Conservation (phyloP, 2,888 invertebrate species). For the Geotrupes spiniger region DNA sequence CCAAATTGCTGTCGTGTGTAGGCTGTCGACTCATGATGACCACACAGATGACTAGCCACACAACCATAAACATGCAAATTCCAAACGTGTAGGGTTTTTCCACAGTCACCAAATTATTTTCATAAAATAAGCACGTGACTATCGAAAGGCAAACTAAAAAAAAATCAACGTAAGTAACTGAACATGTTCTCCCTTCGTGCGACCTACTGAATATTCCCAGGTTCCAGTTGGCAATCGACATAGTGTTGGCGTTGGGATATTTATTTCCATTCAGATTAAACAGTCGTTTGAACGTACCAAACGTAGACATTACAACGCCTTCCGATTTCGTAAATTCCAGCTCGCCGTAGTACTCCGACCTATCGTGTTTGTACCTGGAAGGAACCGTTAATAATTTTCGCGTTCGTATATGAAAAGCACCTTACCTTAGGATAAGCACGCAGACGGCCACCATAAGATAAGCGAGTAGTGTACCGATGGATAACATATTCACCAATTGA, state of each 20-base stretch:
- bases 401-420: background rate
- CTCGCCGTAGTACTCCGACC: too few relatives aligned
- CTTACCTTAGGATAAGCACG: conserved; percentile 79
- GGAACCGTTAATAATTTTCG: background rate
- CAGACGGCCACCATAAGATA: conserved; percentile 91
- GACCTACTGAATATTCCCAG: conserved; percentile 21
- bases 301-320: background rate
- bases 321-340: too few relatives aligned
- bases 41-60: conserved; percentile 52
- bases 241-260: conserved; percentile 11
- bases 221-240: conserved; percentile 19
- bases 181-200: background rate
- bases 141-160: conserved; percentile 57
- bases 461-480: conserved; percentile 85
- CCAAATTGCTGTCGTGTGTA: conserved; percentile 57
- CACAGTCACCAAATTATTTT: conserved; percentile 34
- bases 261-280: conserved; percentile 20
- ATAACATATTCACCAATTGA: conserved; percentile 95
- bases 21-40: conserved; percentile 71
- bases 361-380: conserved; percentile 17
- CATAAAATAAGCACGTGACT: conserved; percentile 49
- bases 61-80: conserved; percentile 34
- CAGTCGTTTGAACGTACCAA: conserved; percentile 11
- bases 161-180: conserved; percentile 18
- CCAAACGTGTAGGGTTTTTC: conserved; percentile 44